Percentiles rank a stretch among this genome's conserved stretches.
phyloP scores from a whole-genome alignment of 1,140 invertebrate species.

The Drosophila truncata region DNA sequence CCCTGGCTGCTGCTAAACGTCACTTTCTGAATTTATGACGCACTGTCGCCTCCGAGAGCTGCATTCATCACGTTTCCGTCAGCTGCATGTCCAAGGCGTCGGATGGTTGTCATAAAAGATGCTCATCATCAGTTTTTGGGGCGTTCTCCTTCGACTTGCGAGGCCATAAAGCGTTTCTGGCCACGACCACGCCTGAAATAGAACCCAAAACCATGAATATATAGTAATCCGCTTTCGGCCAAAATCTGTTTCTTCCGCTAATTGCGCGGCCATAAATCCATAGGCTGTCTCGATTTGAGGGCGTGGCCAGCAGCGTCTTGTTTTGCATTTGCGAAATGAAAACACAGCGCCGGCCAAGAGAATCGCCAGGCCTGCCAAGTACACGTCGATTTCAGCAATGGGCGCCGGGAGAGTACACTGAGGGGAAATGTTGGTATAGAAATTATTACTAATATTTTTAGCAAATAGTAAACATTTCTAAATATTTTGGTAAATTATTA shows the following conservation, averaged over 20 bases:
- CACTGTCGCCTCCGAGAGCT: conserved; percentile 53
- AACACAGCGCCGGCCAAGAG: conserved; percentile 63
- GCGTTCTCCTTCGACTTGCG: conserved; percentile 2
- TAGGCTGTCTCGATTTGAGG: conserved; percentile 61
- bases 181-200: conserved; percentile 24
- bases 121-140: conserved; percentile 69
- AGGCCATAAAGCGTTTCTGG: conserved; percentile 60
- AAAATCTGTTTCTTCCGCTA: conserved; percentile 58
- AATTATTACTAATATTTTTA: background rate
- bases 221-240: conserved; percentile 22
- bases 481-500: background rate
- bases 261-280: conserved; percentile 64
- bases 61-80: conserved; percentile 76
- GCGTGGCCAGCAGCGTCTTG: conserved; percentile 68
- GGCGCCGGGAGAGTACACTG: conserved; percentile 48
- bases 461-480: background rate
- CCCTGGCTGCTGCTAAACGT: conserved; percentile 34
- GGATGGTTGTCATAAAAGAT: conserved; percentile 74
- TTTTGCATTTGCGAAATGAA: conserved; percentile 82
- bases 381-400: conserved; percentile 51
- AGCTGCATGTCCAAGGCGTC: conserved; percentile 69
- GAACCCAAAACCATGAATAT: conserved; percentile 36
- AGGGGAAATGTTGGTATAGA: background rate
- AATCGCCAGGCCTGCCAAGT: conserved; percentile 57
- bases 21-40: conserved; percentile 64